phyloP scores from a whole-genome alignment of 2,113 vertebrate species.

The Bubo blakistoni region DNA sequence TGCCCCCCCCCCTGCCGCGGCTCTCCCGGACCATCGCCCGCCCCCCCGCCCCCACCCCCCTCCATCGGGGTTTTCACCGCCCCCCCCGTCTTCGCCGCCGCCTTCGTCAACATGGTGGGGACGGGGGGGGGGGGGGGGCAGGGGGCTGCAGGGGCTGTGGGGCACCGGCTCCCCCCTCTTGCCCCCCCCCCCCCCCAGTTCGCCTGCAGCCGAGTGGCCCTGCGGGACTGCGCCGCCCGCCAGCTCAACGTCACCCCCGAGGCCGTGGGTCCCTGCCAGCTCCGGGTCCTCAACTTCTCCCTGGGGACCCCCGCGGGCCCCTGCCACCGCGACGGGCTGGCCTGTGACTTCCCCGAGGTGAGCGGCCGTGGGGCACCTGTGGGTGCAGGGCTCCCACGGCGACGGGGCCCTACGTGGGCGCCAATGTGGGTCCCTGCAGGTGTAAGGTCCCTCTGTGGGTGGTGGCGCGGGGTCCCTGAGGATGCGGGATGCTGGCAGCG shows the following conservation, averaged over 20 bases:
- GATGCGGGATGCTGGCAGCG: not conserved
- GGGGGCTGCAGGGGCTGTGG: too few species aligned
- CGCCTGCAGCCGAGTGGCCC: constrained; percentile 83
- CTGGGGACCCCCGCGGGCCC: constrained; percentile 75
- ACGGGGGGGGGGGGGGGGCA: too few species aligned
- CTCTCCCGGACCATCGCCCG: too few species aligned
- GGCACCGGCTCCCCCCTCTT: too few species aligned
- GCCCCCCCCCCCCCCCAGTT: too few species aligned
- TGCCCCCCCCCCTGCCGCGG: too few species aligned
- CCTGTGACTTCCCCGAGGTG: constrained; percentile 93
- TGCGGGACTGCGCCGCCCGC: constrained; percentile 81
- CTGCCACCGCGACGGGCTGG: constrained; percentile 76
- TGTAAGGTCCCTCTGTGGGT: not conserved
- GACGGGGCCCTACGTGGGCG: not conserved
- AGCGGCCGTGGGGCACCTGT: accelerated
- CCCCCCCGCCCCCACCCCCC: too few species aligned
- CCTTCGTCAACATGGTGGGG: too few species aligned
- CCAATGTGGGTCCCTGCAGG: not conserved
- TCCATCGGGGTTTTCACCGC: too few species aligned
- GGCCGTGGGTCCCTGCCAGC: constrained; percentile 85
- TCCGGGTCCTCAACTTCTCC: constrained; percentile 84
- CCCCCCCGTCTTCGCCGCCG: too few species aligned
- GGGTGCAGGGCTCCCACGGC: not conserved
- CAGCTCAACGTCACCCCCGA: constrained; percentile 81
- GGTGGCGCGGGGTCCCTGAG: not conserved